Evolutionary conservation across 1,140 invertebrate genomes (phyloP).

Genomic region (Drosophila bifasciata): DNA sequence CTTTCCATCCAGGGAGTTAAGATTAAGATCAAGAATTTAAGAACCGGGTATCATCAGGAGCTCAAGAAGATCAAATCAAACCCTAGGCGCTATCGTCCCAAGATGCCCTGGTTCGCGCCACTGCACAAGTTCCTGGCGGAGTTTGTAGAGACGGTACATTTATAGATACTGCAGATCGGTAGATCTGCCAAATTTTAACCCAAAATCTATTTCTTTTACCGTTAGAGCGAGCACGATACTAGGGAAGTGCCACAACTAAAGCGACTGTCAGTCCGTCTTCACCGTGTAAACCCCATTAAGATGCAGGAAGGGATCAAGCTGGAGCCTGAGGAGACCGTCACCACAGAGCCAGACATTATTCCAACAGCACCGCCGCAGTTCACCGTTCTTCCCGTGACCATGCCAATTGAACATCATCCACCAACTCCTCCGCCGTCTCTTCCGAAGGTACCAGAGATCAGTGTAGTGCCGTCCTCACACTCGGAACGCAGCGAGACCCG

Average conservation of each 20-base stretch:
- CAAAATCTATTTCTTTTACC: not conserved
- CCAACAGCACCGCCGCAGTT: conserved; percentile 11
- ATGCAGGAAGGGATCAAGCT: conserved; percentile 39
- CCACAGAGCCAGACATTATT: not conserved
- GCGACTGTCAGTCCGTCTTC: conserved; percentile 53
- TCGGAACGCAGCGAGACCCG: not conserved
- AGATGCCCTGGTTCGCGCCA: conserved; percentile 54
- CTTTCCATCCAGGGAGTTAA: conserved; percentile 50
- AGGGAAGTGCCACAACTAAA: conserved; percentile 9
- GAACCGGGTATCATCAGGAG: conserved; percentile 59
- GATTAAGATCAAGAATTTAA: conserved; percentile 66
- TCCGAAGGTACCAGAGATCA: conserved; percentile 4
- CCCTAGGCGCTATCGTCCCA: conserved; percentile 43
- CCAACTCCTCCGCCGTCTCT: conserved; percentile 25
- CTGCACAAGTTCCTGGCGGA: conserved; percentile 50
- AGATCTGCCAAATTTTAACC: not conserved
- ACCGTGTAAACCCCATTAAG: conserved; percentile 44
- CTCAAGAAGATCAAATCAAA: conserved; percentile 54
- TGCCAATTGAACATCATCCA: conserved; percentile 11
- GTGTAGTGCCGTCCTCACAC: conserved; percentile 1
- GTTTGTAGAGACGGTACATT: conserved; percentile 52
- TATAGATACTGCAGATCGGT: not conserved
- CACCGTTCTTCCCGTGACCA: conserved; percentile 23
- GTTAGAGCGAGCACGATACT: conserved; percentile 10
- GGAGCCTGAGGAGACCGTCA: conserved; percentile 40